Evolutionary conservation across 2,113 vertebrate genomes (phyloP).

Genomic region (Romanogobio albipinnatus): DNA sequence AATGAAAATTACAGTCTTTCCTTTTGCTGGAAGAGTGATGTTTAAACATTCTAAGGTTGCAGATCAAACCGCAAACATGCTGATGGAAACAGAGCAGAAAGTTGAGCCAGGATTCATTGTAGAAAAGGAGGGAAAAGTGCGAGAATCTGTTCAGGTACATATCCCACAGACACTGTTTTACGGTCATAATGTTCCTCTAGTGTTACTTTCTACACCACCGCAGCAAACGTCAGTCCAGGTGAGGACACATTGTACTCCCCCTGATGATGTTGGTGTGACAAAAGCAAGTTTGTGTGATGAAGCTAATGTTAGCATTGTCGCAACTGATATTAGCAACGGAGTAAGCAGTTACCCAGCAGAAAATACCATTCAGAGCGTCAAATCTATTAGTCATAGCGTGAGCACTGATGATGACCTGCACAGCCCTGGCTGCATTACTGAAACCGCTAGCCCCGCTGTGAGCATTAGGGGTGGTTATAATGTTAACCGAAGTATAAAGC

Average conservation of each 20-base stretch:
- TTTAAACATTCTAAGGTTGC: slow-evolving; percentile 41
- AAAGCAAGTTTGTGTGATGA: neutral
- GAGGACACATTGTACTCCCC: neutral
- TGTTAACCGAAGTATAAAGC: neutral
- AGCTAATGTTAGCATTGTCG: neutral
- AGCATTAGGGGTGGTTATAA: neutral
- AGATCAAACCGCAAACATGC: neutral
- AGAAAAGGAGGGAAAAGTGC: slow-evolving; percentile 3
- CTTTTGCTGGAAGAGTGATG: slow-evolving; percentile 60
- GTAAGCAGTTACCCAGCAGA: neutral
- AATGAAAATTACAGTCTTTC: slow-evolving; percentile 76
- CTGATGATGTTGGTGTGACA: neutral
- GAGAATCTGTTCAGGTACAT: slow-evolving; percentile 62
- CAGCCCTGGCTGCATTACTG: neutral
- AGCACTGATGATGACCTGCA: neutral
- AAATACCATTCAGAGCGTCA: neutral
- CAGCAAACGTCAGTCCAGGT: neutral
- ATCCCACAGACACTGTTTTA: slow-evolving; percentile 79
- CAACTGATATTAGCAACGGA: neutral
- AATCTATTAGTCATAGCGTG: neutral
- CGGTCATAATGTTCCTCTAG: slow-evolving; percentile 72
- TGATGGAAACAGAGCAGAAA: neutral
- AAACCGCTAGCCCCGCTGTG: neutral
- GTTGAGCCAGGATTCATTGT: neutral
- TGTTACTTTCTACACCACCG: slow-evolving; percentile 70